These are phyloP conservation scores for Tetramorium parvispinum DNA, from an alignment of 1,140 invertebrate genomes.

Conservation along the genomic window DNA sequence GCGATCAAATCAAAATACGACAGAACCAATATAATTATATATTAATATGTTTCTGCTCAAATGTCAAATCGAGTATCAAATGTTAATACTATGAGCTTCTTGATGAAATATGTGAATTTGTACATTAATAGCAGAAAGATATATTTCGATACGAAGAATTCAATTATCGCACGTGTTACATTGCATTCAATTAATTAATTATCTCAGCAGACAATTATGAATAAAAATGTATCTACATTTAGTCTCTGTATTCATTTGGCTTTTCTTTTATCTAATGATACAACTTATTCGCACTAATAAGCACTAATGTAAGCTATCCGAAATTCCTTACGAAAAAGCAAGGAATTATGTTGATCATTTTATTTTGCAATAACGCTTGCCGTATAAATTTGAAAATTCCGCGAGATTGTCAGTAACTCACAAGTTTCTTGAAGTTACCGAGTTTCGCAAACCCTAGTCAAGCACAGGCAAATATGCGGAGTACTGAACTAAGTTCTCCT, in stretches of 20 bases:
- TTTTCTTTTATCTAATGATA: not conserved
- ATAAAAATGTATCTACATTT: not conserved
- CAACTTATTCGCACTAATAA: not conserved
- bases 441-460: conserved; percentile 47
- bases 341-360: conserved; percentile 37
- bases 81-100: not conserved
- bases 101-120: not conserved
- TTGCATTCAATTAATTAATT: conserved; percentile 9
- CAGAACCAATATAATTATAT: not conserved
- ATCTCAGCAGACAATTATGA: not conserved
- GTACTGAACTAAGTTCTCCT: conserved; percentile 41
- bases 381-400: conserved; percentile 58
- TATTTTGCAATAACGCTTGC: conserved; percentile 33
- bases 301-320: not conserved
- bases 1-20: not conserved
- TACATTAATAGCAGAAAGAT: not conserved
- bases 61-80: not conserved
- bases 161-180: not conserved
- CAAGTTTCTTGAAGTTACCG: conserved; percentile 52
- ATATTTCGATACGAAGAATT: not conserved
- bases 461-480: conserved; percentile 59
- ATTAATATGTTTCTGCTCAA: not conserved
- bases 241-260: too few relatives aligned
- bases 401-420: conserved; percentile 51
- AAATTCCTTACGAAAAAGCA: not conserved